These are phyloP conservation scores for Corythornis vintsioides DNA, from an alignment of 2,113 vertebrate genomes.

Conservation along the genomic window DNA sequence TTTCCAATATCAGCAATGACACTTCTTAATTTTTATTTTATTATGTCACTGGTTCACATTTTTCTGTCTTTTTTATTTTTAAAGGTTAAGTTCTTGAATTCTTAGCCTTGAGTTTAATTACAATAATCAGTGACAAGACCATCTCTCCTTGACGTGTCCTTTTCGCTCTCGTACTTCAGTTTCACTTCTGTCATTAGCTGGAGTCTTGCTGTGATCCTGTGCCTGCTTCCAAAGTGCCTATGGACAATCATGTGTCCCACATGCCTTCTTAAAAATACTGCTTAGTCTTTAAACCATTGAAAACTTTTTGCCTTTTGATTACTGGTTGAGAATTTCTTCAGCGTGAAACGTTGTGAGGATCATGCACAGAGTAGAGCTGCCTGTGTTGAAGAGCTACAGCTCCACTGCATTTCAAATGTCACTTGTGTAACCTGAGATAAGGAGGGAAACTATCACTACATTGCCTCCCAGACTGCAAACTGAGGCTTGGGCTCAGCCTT, in stretches of 20 bases:
- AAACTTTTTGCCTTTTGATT: not conserved
- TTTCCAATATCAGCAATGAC: not conserved
- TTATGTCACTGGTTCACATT: not conserved
- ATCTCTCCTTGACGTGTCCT: not conserved
- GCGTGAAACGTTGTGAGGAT: not conserved
- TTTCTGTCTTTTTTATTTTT: not conserved
- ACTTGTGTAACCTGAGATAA: not conserved
- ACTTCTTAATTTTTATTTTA: not conserved
- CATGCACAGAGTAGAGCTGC: not conserved
- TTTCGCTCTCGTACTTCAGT: not conserved
- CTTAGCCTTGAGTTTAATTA: not conserved
- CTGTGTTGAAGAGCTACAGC: not conserved
- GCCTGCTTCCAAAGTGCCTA: not conserved
- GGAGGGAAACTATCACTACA: not conserved
- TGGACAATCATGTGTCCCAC: not conserved
- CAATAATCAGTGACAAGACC: not conserved
- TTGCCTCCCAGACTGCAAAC: not conserved
- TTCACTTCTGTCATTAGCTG: not conserved
- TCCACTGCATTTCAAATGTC: slow-evolving; percentile 14
- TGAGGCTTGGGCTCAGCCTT: not conserved
- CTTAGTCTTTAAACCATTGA: not conserved
- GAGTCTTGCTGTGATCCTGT: not conserved
- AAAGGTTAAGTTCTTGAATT: not conserved
- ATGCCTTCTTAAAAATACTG: not conserved
- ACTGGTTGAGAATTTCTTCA: not conserved